Evolutionary conservation across 2,797 vertebrate species (phyloP).

Genomic region (Argya squamiceps): DNA sequence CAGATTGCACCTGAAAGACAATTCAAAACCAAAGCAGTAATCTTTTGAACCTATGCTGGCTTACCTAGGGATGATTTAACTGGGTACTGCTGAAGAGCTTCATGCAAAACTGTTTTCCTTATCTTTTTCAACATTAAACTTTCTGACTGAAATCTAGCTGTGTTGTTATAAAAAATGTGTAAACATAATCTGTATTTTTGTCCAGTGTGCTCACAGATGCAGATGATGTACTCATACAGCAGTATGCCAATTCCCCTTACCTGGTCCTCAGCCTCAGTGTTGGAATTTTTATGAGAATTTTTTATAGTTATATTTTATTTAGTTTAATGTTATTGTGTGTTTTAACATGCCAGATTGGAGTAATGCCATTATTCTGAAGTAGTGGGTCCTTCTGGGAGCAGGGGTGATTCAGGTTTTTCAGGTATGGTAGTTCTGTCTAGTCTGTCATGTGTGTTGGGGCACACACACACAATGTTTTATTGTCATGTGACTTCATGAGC

Average conservation of each 20-base stretch:
- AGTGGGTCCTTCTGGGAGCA: neutral
- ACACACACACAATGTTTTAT: neutral
- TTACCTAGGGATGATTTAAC: neutral
- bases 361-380: neutral
- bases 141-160: neutral
- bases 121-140: neutral
- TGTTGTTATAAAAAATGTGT: neutral
- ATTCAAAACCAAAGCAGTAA: neutral
- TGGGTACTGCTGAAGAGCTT: neutral
- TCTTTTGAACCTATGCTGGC: neutral
- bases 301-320: neutral
- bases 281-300: neutral
- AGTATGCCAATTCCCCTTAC: neutral
- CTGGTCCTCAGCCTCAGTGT: neutral
- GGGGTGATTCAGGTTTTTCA: neutral
- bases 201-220: rapidly evolving
- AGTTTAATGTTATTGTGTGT: neutral
- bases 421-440: neutral
- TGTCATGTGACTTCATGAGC: neutral
- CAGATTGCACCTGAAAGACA: neutral
- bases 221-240: neutral
- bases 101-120: neutral
- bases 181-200: neutral
- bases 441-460: neutral
- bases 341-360: neutral